Percentiles rank a stretch among this genome's conserved stretches.
Evolutionary conservation across 1,140 invertebrate species (phyloP).

Genomic region (Megathymus violae): DNA sequence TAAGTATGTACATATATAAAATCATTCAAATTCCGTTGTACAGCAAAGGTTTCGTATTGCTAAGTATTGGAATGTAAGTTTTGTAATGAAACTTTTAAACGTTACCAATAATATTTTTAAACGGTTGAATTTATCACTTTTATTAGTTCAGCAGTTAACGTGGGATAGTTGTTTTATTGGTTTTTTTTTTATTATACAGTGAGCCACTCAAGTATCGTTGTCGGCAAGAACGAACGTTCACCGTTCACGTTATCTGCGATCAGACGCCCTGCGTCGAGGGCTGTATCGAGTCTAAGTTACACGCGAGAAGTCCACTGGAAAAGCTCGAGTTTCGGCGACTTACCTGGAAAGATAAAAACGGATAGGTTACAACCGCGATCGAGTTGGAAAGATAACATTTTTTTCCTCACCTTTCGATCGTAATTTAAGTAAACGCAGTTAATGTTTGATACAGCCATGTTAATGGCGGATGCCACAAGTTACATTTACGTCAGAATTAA

Average conservation of each 20-base stretch:
- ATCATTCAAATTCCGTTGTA: no score
- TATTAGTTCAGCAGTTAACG: neutral
- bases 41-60: no score
- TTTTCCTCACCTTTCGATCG: neutral
- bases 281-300: conserved; percentile 29
- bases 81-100: no score
- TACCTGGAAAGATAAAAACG: conserved; percentile 49
- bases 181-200: neutral
- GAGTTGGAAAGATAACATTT: conserved; percentile 15
- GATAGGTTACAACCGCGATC: conserved; percentile 23
- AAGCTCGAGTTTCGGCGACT: conserved; percentile 50
- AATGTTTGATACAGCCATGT: neutral
- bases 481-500: neutral
- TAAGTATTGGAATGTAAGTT: no score
- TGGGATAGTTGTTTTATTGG: neutral
- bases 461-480: neutral
- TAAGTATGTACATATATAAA: no score
- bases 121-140: neutral
- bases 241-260: conserved; percentile 38
- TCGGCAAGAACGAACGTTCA: conserved; percentile 22
- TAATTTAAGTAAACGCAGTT: conserved; percentile 1
- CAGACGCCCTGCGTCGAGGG: conserved; percentile 11
- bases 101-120: neutral
- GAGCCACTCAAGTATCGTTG: conserved; percentile 3
- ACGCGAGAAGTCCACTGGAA: conserved; percentile 25